Percentiles rank a stretch among this genome's conserved stretches.
Conservation (phyloP, 2,888 invertebrate species). For the Lissocephala sabroskyi region DNA sequence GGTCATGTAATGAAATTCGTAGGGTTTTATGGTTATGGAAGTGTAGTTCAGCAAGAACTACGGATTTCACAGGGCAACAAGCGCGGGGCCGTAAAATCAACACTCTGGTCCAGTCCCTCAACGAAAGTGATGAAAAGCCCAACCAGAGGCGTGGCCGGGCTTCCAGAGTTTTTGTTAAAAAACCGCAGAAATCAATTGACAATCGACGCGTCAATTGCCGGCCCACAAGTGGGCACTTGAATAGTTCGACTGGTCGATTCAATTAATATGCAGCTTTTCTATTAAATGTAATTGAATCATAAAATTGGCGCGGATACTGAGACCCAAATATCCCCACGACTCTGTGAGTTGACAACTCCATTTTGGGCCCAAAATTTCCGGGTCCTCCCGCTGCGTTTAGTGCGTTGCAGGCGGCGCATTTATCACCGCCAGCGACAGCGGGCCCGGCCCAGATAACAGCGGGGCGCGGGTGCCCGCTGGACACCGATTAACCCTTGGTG, state of each 20-base stretch:
- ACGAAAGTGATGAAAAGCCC: conserved; percentile 55
- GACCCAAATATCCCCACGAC: background rate
- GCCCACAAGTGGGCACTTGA: conserved; percentile 19
- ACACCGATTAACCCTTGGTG: conserved; percentile 41
- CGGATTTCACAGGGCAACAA: too few species aligned
- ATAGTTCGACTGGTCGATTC: conserved; percentile 11
- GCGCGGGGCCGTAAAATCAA: conserved; percentile 65
- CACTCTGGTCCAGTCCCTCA: conserved; percentile 59
- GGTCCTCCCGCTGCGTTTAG: conserved; percentile 19
- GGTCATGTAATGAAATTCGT: too few species aligned
- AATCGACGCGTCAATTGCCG: too few species aligned
- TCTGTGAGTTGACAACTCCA: conserved; percentile 17
- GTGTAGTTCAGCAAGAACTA: too few species aligned
- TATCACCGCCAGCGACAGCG: conserved; percentile 33
- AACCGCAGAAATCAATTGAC: conserved; percentile 70
- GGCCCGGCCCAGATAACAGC: conserved; percentile 49
- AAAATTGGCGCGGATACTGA: conserved; percentile 20
- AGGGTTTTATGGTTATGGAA: too few species aligned
- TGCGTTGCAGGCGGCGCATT: conserved; percentile 28
- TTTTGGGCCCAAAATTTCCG: background rate
- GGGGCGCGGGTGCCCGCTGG: conserved; percentile 35
- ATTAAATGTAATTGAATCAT: conserved; percentile 54
- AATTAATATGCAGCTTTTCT: conserved; percentile 49
- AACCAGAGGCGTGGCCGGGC: conserved; percentile 31
- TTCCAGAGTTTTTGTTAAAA: conserved; percentile 56